Base-by-base conservation (phyloP, 1,140 invertebrate genomes). In the Pseudomyrmex pallidus region DNA sequence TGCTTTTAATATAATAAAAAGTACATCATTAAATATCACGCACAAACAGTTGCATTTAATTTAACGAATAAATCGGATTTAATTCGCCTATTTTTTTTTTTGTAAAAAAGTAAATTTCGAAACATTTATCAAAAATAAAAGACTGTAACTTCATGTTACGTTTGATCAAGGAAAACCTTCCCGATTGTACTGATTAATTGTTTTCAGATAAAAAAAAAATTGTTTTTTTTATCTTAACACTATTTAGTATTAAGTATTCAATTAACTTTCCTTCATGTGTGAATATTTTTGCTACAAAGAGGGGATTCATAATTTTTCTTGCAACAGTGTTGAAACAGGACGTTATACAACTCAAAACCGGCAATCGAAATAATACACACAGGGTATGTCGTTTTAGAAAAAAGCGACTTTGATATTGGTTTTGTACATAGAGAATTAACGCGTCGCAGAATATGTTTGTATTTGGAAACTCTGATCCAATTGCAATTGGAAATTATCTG, bases 191-290 rank as follows among this genome's bases (percentile, higher is more conserved):
- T 52, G n/a, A 35, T 35, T 35, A 35, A 35, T 35, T 3, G 35
- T 20, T 48, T 62, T 4, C 8, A 5, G 46, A 84, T 15, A 70
- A 76, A 57, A 56, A 15, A 15, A 77, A 66, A 44, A 10, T 25
- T 74, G 46, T 15, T 0, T 74, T 17, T 52, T 70, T 74, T 74
- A 66, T 20, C 25, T 87, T 87, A 77, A 77, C 70, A 87, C 80
- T 59, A 64, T 66, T 82, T 35, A 35, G 35, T 35, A 35, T 35
- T 35, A 35, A 52, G 72, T 76, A 80, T 62, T 82, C 25, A 73
- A 76, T 76, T 74, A 86, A 85, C 64, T 87, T 87, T 76, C 85
- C 72, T 70, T 77, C 52, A 63, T 83, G 64, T 25, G 52, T 76
- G 66, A 83, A 86, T 73, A 67, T 57, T 63, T 84, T 76, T 87